Base-by-base conservation (phyloP, 2,113 vertebrate species). In the Mustela lutreola region DNA sequence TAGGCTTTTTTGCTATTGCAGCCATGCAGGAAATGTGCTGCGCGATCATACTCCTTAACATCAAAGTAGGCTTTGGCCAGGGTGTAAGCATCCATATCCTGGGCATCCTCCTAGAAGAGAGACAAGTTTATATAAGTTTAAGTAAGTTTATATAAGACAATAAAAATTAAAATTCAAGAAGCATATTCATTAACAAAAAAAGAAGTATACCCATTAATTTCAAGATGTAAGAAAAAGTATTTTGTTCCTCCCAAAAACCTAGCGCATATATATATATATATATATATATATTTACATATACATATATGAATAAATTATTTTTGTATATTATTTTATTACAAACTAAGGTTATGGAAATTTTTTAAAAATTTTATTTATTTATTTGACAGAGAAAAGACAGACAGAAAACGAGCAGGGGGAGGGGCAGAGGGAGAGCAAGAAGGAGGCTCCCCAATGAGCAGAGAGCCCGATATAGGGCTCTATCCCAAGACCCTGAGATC, bases 31-130 rank as follows among this genome's bases (percentile, higher is more conserved):
- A 99, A 99, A 97, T 99, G 99, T 0, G 99, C 99, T 97, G 99
- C 99, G 36, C 99, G 99, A 88, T 99, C 99, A 98, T 99, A 99
- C 90, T 99, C 99, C 98, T 99, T 99, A 79, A 99, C 99, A 97
- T 99, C 99, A 79, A 99, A 99, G 98, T 99, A 99, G 24, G 99
- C 99, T 97, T 99, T 99, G 39, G 99, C 99, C 97, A 99, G 89
- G 0, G 99, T 99, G 18, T 99, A 99, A n/a, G 99, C 99, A 97
- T 99, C 99, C 91, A 99, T 98, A 96, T 99, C 99, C 88, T 99
- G 99, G 78, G 99, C 99, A 98, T 99, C 99, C 42, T 99, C 99
- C 99, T 99, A 97, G 80, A 94, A 94, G 71, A 97, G 78, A 88
- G 62, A 96, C 21, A 95, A 67, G 39, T 39, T 89, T 71, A 75